Evolutionary conservation across 2,113 vertebrate genomes (phyloP).

Genomic region (Myiopsitta monachus): DNA sequence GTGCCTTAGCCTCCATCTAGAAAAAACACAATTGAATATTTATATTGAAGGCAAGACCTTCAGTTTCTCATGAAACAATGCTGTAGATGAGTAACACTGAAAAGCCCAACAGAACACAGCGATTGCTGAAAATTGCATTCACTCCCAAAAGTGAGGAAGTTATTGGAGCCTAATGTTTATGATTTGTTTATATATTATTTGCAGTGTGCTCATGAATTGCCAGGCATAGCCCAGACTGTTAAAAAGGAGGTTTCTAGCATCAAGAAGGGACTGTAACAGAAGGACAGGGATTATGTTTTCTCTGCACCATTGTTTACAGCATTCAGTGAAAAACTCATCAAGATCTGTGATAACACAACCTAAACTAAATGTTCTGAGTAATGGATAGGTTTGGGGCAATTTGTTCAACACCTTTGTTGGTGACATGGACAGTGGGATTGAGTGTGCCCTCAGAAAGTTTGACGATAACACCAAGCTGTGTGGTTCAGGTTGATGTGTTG

Average conservation of each 20-base stretch:
- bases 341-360: not conserved
- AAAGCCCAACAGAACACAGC: not conserved
- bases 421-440: too few relatives aligned
- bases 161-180: not conserved
- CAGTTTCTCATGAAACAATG: not conserved
- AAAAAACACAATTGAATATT: not conserved
- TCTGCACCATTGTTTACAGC: not conserved
- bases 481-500: too few relatives aligned
- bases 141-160: not conserved
- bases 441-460: too few relatives aligned
- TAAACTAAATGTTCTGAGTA: not conserved
- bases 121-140: not conserved
- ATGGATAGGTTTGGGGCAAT: not conserved
- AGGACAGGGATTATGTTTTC: not conserved
- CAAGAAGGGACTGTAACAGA: fast-evolving
- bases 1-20: not conserved
- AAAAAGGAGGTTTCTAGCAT: not conserved
- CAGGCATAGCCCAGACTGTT: not conserved
- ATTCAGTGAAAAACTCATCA: not conserved
- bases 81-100: not conserved
- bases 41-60: not conserved
- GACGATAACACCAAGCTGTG: too few relatives aligned
- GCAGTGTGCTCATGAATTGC: not conserved
- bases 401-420: too few relatives aligned
- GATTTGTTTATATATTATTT: not conserved